Conservation (phyloP, 2,113 vertebrate species). For the Centropus unirufus region DNA sequence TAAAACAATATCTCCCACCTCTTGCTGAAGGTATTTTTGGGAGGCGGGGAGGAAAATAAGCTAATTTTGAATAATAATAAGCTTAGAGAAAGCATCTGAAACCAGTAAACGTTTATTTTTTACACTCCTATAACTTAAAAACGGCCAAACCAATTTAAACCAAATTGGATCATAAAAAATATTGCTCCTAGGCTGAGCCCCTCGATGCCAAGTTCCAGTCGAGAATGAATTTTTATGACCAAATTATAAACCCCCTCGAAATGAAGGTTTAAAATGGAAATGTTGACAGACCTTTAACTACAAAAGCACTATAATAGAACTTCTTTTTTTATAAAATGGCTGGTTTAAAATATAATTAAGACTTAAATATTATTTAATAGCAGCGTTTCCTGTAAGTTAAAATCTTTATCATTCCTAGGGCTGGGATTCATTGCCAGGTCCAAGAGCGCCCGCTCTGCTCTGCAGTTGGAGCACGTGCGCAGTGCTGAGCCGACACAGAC, state of each 20-base stretch:
- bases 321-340: conserved; percentile 21
- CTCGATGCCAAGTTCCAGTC: conserved; percentile 66
- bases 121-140: conserved; percentile 73
- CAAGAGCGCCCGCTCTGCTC: neutral
- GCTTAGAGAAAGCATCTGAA: conserved; percentile 59
- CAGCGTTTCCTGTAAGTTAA: conserved; percentile 59
- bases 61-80: conserved; percentile 61
- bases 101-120: conserved; percentile 69
- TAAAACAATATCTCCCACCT: neutral
- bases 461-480: neutral
- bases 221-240: conserved; percentile 72
- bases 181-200: conserved; percentile 65
- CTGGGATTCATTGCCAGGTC: conserved; percentile 13
- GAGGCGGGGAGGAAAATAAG: neutral
- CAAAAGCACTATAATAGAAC: conserved; percentile 54
- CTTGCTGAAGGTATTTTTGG: neutral
- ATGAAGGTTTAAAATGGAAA: conserved; percentile 66
- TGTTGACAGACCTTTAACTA: conserved; percentile 73
- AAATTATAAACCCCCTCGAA: conserved; percentile 71
- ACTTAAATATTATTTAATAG: conserved; percentile 70
- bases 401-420: conserved; percentile 42
- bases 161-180: conserved; percentile 74
- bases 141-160: conserved; percentile 70
- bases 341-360: conserved; percentile 71
- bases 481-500: neutral